Percentiles rank a stretch among this genome's conserved stretches.
Conservation (phyloP, 2,888 invertebrate genomes). For the Spicauda simplicius region DNA sequence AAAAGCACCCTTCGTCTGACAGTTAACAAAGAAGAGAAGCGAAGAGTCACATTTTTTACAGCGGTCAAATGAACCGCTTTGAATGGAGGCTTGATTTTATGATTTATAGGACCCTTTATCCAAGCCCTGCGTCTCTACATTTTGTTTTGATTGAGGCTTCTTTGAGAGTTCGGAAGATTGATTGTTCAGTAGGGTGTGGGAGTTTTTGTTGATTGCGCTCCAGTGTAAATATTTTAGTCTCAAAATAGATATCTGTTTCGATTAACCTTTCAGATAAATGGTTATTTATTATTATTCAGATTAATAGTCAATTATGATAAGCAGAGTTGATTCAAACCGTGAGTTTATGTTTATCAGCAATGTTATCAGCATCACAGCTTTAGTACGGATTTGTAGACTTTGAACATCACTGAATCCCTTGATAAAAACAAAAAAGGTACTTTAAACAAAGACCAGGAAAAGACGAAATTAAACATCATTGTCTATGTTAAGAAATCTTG, state of each 20-base stretch:
- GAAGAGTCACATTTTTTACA: constrained; percentile 75
- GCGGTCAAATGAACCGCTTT: constrained; percentile 73
- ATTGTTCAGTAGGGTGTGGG: constrained; percentile 80
- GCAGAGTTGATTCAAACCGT: background rate
- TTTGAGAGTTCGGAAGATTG: constrained; percentile 78
- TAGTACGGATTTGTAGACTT: background rate
- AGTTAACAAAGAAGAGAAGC: constrained; percentile 65
- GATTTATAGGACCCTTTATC: constrained; percentile 82
- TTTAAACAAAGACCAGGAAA: constrained; percentile 36
- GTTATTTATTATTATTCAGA: background rate
- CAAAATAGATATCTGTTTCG: constrained; percentile 10
- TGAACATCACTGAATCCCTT: background rate
- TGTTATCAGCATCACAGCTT: background rate
- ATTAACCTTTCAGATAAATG: constrained; percentile 4
- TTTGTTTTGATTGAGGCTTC: constrained; percentile 83
- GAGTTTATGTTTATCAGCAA: background rate
- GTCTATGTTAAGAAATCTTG: constrained; percentile 12
- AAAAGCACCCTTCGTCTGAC: constrained; percentile 68
- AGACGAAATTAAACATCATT: constrained; percentile 19
- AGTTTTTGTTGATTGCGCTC: constrained; percentile 75
- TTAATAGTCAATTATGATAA: background rate
- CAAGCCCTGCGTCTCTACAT: constrained; percentile 74
- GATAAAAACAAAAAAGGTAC: constrained; percentile 41
- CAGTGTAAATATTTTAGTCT: constrained; percentile 71
- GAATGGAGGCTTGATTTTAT: constrained; percentile 82